Percentiles rank a stretch among this genome's conserved stretches.
Evolutionary conservation across 64 coral and sea anemone species (phyloP).

Genomic region (Stylophora pistillata): DNA sequence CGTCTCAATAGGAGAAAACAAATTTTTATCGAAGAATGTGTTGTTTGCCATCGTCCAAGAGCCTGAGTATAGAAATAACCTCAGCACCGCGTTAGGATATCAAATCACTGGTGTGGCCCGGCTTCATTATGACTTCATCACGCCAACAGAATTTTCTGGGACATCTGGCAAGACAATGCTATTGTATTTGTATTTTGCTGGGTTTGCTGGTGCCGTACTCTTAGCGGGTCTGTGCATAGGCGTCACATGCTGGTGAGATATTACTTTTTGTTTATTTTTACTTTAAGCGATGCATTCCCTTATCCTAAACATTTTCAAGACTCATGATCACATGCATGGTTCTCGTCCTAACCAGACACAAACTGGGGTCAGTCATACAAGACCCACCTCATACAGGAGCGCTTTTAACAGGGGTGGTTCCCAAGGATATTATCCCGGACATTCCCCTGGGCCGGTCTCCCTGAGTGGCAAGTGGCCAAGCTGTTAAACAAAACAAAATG

Average conservation of each 20-base stretch:
- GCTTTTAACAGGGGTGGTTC: too few species aligned
- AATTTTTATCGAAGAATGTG: background rate
- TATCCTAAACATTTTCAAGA: too few species aligned
- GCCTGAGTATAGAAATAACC: background rate
- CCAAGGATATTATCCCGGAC: too few species aligned
- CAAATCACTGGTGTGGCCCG: background rate
- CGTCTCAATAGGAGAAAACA: background rate
- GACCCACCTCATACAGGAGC: too few species aligned
- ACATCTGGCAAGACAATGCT: background rate
- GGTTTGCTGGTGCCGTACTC: background rate
- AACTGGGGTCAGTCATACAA: too few species aligned
- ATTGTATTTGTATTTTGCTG: slow-evolving; percentile 10
- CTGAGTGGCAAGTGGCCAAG: too few species aligned
- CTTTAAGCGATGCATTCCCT: background rate
- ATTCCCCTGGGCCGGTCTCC: too few species aligned
- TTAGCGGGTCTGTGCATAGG: background rate
- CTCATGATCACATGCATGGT: too few species aligned
- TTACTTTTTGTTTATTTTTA: background rate
- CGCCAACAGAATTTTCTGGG: background rate
- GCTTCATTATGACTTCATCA: background rate
- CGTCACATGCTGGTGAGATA: slow-evolving; percentile 11
- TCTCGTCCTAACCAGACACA: too few species aligned
- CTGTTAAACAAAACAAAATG: too few species aligned
- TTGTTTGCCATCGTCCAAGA: background rate
- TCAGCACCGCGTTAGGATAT: background rate